Evolutionary conservation across 2,113 vertebrate species (phyloP).

Genomic region (Glareola pratincola): DNA sequence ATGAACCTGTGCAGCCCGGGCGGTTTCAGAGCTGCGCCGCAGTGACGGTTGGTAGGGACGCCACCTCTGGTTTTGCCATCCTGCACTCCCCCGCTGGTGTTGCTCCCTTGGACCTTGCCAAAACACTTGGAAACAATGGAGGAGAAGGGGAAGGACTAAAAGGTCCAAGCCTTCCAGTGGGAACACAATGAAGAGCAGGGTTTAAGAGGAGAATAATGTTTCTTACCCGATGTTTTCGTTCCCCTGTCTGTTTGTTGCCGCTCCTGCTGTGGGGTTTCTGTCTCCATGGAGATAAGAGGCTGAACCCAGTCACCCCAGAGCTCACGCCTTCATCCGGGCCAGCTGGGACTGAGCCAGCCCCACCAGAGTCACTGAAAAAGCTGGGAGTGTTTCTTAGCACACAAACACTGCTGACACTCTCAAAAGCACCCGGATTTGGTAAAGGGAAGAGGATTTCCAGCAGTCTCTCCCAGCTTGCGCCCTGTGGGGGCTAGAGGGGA

Average conservation of each 20-base stretch:
- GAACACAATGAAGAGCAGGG: not conserved
- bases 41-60: fast-evolving
- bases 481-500: not conserved
- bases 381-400: not conserved
- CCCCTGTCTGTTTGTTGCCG: not conserved
- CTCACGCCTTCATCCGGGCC: not conserved
- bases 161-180: not conserved
- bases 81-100: not conserved
- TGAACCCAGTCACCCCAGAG: not conserved
- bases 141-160: not conserved
- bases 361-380: not conserved
- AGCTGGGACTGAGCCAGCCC: not conserved
- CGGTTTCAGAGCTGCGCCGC: not conserved
- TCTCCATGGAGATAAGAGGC: not conserved
- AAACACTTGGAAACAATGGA: not conserved
- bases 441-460: not conserved
- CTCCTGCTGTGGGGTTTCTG: not conserved
- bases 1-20: not conserved
- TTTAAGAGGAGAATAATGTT: not conserved
- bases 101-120: not conserved
- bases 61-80: fast-evolving
- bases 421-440: not conserved
- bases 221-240: constrained; percentile 18
- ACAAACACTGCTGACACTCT: not conserved
- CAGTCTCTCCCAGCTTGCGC: fast-evolving